Percentiles rank a stretch among this genome's conserved stretches.
Evolutionary conservation across 2,888 invertebrate species (phyloP).

Genomic region (Aleiodes leptofemur): DNA sequence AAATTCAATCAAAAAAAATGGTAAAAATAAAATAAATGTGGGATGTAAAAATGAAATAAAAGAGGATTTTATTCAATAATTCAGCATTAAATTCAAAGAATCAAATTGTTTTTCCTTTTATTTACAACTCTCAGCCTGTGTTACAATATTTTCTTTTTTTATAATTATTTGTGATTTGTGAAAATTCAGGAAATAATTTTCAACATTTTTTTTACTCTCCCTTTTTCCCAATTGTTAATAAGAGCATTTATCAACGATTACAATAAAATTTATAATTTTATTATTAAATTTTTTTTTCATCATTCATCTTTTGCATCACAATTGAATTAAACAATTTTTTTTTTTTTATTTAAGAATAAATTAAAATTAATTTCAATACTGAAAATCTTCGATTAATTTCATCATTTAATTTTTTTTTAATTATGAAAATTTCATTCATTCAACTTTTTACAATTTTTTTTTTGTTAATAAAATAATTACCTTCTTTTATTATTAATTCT

Average conservation of each 20-base stretch:
- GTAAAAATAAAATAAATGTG: conserved; percentile 9
- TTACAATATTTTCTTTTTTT: conserved; percentile 62
- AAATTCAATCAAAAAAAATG: neutral
- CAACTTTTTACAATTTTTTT: conserved; percentile 31
- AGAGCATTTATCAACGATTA: conserved; percentile 34
- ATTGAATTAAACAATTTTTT: no score
- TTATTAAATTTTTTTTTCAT: no score
- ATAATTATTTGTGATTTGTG: conserved; percentile 29
- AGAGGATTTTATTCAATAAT: neutral
- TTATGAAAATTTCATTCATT: conserved; percentile 2
- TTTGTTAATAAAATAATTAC: conserved; percentile 30
- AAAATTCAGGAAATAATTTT: conserved; percentile 10
- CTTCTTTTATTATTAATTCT: conserved; percentile 14
- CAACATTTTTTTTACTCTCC: no score
- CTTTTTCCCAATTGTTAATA: neutral
- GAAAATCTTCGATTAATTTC: neutral
- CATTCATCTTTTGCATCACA: no score
- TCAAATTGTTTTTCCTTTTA: conserved; percentile 71
- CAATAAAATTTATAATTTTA: conserved; percentile 31
- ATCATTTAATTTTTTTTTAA: neutral
- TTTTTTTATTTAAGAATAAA: no score
- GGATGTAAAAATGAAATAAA: no score
- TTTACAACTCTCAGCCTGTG: conserved; percentile 72
- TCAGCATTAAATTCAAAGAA: conserved; percentile 66
- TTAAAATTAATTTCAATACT: no score